Evolutionary conservation across 1,140 invertebrate species (phyloP).

Genomic region (Stegodyphus mimosarum): DNA sequence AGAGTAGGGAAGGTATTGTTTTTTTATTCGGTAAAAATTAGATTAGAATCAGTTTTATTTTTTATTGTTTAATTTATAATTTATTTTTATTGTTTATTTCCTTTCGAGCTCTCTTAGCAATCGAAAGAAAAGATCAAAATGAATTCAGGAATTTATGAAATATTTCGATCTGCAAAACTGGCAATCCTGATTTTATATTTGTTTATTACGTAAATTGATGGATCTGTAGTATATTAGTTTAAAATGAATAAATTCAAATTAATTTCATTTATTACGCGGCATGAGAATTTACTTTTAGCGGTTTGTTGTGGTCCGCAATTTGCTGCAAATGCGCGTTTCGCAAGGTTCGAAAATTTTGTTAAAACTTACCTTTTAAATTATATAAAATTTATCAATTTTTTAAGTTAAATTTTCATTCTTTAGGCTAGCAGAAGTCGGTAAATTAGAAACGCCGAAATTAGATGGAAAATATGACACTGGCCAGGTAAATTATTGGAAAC

Average conservation of each 20-base stretch:
- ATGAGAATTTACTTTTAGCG: conserved; percentile 27
- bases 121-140: too few relatives aligned
- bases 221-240: not conserved
- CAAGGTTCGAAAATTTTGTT: conserved; percentile 16
- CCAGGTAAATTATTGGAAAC: conserved; percentile 71
- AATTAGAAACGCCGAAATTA: conserved; percentile 83
- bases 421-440: conserved; percentile 83
- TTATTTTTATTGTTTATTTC: too few relatives aligned
- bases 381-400: not conserved
- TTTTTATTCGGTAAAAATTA: too few relatives aligned
- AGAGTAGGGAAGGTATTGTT: too few relatives aligned
- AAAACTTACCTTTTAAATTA: not conserved
- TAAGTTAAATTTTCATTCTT: conserved; percentile 25
- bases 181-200: too few relatives aligned
- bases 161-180: too few relatives aligned
- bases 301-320: not conserved
- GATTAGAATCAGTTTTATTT: too few relatives aligned
- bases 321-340: conserved; percentile 30
- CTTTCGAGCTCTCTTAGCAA: too few relatives aligned
- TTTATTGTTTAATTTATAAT: too few relatives aligned
- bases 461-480: conserved; percentile 94
- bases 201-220: too few relatives aligned
- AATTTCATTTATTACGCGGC: conserved; percentile 13
- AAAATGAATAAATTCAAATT: conserved; percentile 45
- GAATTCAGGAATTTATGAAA: too few relatives aligned